phyloP scores from a whole-genome alignment of 2,113 vertebrate species.

The Tyto alba region DNA sequence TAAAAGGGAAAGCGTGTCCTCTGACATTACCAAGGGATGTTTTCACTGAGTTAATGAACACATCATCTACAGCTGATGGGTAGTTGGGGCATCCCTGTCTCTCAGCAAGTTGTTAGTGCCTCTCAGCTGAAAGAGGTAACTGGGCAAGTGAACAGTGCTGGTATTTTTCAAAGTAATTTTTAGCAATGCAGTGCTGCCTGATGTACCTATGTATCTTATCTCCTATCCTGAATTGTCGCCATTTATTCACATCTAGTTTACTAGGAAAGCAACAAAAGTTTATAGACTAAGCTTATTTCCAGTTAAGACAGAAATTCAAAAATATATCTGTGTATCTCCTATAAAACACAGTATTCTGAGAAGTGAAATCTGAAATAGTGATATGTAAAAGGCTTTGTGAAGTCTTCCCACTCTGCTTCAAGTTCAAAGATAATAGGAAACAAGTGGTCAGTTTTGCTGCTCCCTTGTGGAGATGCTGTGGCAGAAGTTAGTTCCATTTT shows the following conservation, averaged over 20 bases:
- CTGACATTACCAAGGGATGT: background rate
- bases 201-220: background rate
- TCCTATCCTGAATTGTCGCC: background rate
- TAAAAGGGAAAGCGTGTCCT: background rate
- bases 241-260: background rate
- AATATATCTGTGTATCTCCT: background rate
- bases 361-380: background rate
- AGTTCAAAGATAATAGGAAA: background rate
- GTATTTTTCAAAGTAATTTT: background rate
- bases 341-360: background rate
- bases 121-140: background rate
- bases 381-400: background rate
- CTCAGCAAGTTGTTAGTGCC: background rate
- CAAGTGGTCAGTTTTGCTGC: background rate
- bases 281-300: background rate
- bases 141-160: fast-evolving
- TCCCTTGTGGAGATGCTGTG: background rate
- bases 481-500: background rate
- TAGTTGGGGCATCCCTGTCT: background rate
- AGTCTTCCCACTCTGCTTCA: background rate
- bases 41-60: background rate
- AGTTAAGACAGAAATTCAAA: background rate
- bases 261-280: background rate
- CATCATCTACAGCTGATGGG: background rate
- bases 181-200: background rate